These are phyloP conservation scores for Diphyllodes magnificus DNA, from an alignment of 2,113 vertebrate genomes.

Conservation along the genomic window DNA sequence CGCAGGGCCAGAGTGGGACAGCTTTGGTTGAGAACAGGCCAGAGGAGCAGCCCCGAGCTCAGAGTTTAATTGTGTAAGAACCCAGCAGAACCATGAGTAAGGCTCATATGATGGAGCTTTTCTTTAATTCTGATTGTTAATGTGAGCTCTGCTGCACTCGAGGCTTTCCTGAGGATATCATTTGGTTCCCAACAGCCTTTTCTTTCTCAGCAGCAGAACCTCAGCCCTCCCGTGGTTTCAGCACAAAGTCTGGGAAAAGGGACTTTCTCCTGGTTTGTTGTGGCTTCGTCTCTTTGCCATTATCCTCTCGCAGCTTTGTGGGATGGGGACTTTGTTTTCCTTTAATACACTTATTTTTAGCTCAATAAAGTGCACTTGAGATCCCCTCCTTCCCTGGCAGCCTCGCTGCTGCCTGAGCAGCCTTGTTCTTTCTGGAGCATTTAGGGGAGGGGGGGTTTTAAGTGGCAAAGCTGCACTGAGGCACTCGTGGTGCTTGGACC, in stretches of 20 bases:
- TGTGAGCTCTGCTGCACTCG: not conserved
- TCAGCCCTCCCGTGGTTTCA: not conserved
- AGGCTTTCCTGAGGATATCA: not conserved
- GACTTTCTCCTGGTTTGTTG: not conserved
- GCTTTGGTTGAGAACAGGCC: not conserved
- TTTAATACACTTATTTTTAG: not conserved
- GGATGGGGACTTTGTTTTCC: not conserved
- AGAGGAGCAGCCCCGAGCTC: not conserved
- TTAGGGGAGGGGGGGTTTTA: not conserved
- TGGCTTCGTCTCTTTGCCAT: not conserved
- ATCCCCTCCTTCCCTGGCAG: not conserved
- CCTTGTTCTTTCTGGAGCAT: not conserved
- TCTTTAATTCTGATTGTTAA: not conserved
- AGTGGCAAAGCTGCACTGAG: not conserved
- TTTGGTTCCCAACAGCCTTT: not conserved
- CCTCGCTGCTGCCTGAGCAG: not conserved
- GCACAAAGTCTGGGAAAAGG: not conserved
- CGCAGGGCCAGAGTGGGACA: rapidly evolving
- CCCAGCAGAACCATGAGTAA: not conserved
- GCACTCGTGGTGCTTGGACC: not conserved
- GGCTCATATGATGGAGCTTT: not conserved
- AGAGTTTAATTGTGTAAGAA: not conserved
- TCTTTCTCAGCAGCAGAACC: not conserved
- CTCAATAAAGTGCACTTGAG: not conserved
- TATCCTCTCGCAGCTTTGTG: not conserved